A percentile compares a stretch with the other conserved stretches of the same genome.
Evolutionary conservation across 2,888 invertebrate species (phyloP).

Genomic region (Agrochola lota): DNA sequence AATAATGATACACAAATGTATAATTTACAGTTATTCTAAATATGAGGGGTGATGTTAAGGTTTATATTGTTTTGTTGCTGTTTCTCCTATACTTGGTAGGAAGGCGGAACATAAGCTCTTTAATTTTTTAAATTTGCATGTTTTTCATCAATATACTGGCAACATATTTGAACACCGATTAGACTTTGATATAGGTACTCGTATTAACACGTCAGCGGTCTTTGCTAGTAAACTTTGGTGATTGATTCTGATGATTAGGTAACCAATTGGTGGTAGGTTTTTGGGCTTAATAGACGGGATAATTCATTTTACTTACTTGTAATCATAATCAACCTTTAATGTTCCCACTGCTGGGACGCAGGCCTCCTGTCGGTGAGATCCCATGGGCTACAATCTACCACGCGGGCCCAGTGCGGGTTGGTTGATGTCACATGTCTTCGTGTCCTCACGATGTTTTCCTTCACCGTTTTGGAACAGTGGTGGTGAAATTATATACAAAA

Average conservation of each 20-base stretch:
- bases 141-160: neutral
- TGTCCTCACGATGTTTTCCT: no score
- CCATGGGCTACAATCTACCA: no score
- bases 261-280: neutral
- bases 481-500: no score
- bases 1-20: constrained; percentile 74
- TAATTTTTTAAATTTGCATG: constrained; percentile 8
- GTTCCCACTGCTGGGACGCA: no score
- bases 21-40: constrained; percentile 65
- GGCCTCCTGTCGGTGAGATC: no score
- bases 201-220: neutral
- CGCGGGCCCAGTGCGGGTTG: no score
- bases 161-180: neutral
- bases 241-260: neutral
- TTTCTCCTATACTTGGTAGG: constrained; percentile 21
- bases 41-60: constrained; percentile 49
- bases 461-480: no score
- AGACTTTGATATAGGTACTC: neutral
- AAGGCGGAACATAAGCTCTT: neutral
- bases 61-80: constrained; percentile 34
- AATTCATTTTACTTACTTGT: neutral
- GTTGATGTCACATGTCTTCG: no score
- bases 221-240: neutral
- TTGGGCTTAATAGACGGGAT: neutral
- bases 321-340: no score